These are phyloP conservation scores for Nesogale talazaci DNA, from an alignment of 2,113 vertebrate species.

Conservation along the genomic window DNA sequence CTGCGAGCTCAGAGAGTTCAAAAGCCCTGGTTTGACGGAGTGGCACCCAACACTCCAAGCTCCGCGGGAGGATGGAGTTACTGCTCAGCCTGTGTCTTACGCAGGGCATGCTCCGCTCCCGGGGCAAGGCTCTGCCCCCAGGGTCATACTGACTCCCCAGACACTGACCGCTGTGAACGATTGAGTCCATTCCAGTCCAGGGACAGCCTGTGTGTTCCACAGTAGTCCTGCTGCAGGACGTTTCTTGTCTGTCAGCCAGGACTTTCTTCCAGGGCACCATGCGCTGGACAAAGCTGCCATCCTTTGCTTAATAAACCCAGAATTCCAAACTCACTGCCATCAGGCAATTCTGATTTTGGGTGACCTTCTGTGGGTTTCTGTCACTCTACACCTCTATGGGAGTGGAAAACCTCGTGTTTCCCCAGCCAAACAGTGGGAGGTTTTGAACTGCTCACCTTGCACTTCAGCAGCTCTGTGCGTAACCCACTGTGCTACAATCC, in stretches of 20 bases:
- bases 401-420: too few relatives aligned
- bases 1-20: neutral
- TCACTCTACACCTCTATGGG: too few relatives aligned
- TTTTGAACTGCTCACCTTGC: too few relatives aligned
- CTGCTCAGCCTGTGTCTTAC: neutral
- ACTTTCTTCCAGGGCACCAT: neutral
- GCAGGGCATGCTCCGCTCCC: fast-evolving
- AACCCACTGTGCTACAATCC: too few relatives aligned
- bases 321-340: too few relatives aligned
- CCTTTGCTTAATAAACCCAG: neutral
- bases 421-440: too few relatives aligned
- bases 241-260: too few relatives aligned
- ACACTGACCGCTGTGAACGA: neutral
- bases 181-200: neutral
- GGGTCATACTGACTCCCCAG: neutral
- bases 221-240: neutral
- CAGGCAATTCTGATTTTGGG: too few relatives aligned
- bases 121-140: neutral
- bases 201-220: neutral
- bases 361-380: too few relatives aligned
- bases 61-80: neutral
- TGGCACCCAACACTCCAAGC: neutral
- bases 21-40: neutral
- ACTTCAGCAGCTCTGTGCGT: too few relatives aligned
- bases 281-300: neutral